These are phyloP conservation scores for Solenopsis fugax DNA, from an alignment of 1,140 invertebrate species.

Conservation along the genomic window DNA sequence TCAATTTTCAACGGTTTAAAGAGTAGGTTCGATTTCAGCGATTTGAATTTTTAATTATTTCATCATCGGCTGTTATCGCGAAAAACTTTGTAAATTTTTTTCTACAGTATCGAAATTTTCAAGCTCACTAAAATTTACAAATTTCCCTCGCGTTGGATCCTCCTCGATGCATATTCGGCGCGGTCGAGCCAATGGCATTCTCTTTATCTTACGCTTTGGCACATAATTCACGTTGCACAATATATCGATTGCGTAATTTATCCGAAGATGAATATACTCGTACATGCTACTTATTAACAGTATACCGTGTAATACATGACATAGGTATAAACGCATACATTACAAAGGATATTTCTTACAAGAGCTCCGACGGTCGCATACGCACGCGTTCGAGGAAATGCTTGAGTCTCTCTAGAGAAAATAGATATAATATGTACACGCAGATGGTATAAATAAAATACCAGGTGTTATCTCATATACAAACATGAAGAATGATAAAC, in stretches of 20 bases:
- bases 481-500: conserved; percentile 29
- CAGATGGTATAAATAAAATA: neutral
- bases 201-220: conserved; percentile 78
- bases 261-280: conserved; percentile 48
- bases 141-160: neutral
- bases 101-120: neutral
- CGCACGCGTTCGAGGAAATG: neutral
- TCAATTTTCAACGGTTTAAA: too few relatives aligned
- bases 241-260: conserved; percentile 70
- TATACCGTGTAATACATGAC: conserved; percentile 36
- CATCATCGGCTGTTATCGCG: neutral
- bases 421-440: conserved; percentile 24
- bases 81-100: neutral
- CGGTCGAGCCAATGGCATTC: conserved; percentile 45
- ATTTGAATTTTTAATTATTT: neutral
- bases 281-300: conserved; percentile 43
- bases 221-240: conserved; percentile 80
- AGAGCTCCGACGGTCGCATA: conserved; percentile 49
- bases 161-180: conserved; percentile 7
- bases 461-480: neutral
- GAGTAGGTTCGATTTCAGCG: neutral
- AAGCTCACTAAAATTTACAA: neutral
- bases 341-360: conserved; percentile 50
- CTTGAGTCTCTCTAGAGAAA: neutral
- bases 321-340: conserved; percentile 60